Conservation (phyloP, 2,888 invertebrate genomes). For the Cotesia congregata region DNA sequence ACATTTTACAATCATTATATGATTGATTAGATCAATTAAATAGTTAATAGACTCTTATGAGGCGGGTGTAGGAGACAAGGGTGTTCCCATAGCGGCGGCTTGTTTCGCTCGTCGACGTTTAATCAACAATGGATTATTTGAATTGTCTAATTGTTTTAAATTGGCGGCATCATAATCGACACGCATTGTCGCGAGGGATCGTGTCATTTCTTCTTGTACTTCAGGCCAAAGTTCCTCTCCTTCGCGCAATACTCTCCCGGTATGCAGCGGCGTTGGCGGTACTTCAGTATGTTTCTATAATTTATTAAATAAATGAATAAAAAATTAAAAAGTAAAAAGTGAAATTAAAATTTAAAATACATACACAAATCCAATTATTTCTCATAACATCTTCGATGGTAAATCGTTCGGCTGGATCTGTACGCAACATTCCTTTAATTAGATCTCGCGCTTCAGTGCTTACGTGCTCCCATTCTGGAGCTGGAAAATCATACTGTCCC, state of each 20-base stretch:
- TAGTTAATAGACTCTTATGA: constrained; percentile 50
- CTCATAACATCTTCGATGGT: constrained; percentile 92
- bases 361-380: constrained; percentile 89
- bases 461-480: constrained; percentile 95
- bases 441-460: constrained; percentile 95
- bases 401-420: constrained; percentile 91
- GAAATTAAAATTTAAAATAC: constrained; percentile 56
- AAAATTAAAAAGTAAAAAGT: constrained; percentile 11
- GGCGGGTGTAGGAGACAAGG: constrained; percentile 55
- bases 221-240: constrained; percentile 96
- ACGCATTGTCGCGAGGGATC: constrained; percentile 97
- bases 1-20: neutral
- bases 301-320: constrained; percentile 26
- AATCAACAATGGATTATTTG: constrained; percentile 92
- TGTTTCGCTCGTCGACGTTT: constrained; percentile 75
- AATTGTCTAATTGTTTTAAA: constrained; percentile 92
- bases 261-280: constrained; percentile 95
- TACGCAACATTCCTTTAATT: constrained; percentile 93
- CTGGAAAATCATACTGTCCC: constrained; percentile 97
- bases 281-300: constrained; percentile 83
- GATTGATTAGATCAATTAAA: neutral
- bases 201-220: constrained; percentile 99
- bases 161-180: constrained; percentile 93
- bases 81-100: constrained; percentile 36
- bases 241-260: constrained; percentile 89